Conservation (phyloP, 2,113 vertebrate genomes). For the Mixornis gularis region DNA sequence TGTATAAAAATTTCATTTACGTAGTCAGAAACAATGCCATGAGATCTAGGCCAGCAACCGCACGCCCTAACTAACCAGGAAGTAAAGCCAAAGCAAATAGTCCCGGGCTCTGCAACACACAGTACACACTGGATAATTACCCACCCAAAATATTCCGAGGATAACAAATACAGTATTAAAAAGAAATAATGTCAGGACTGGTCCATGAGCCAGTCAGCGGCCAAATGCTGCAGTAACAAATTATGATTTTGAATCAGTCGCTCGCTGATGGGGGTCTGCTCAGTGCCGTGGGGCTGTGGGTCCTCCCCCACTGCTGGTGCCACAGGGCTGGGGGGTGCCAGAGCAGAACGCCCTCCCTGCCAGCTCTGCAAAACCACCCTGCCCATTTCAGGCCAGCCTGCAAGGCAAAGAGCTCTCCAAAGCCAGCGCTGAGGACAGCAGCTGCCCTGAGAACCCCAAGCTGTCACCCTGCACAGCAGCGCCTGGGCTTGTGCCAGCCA, state of each 20-base stretch:
- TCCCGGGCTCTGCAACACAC: slow-evolving; percentile 12
- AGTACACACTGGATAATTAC: neutral
- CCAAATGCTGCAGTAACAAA: neutral
- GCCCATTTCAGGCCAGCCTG: neutral
- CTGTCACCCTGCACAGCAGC: neutral
- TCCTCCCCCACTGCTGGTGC: neutral
- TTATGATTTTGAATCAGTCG: fast-evolving
- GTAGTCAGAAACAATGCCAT: slow-evolving; percentile 49
- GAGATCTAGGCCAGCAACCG: slow-evolving; percentile 12
- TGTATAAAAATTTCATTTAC: slow-evolving; percentile 33
- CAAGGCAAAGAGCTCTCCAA: neutral
- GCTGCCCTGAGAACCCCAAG: neutral
- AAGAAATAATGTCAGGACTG: neutral
- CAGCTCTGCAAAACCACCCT: neutral
- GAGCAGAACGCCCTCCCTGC: neutral
- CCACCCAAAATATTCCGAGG: neutral
- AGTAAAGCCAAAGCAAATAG: slow-evolving; percentile 56
- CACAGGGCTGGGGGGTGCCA: fast-evolving
- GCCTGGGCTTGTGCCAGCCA: neutral
- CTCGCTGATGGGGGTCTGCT: neutral
- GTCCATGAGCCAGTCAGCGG: neutral
- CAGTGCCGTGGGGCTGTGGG: fast-evolving
- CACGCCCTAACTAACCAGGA: slow-evolving; percentile 27
- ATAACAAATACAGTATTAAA: neutral
- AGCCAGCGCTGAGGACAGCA: fast-evolving